Conservation (phyloP, 2,113 vertebrate genomes). For the Naja naja region DNA sequence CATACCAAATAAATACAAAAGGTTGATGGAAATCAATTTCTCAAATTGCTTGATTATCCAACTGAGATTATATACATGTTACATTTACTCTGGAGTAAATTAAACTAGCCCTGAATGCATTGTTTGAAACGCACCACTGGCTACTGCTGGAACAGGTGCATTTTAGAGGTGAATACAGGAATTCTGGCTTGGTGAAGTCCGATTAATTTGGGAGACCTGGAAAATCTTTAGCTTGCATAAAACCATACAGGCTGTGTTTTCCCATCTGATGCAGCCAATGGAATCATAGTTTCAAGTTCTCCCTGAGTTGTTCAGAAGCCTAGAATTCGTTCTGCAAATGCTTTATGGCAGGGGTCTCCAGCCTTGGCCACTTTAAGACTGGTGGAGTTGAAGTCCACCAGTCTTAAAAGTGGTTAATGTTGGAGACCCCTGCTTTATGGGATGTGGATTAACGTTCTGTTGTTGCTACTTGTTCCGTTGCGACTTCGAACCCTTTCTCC, state of each 20-base stretch:
- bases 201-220: background rate
- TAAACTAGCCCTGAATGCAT: background rate
- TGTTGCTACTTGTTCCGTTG: conserved; percentile 51
- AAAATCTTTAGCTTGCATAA: background rate
- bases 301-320: background rate
- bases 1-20: background rate
- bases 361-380: too few species aligned
- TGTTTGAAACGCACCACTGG: background rate
- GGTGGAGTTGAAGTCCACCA: too few species aligned
- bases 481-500: conserved; percentile 41
- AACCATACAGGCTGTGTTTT: background rate
- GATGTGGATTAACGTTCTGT: background rate
- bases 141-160: background rate
- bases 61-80: background rate
- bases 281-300: background rate
- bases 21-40: background rate
- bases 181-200: background rate
- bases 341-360: background rate
- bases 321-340: background rate
- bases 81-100: background rate
- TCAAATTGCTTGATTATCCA: background rate
- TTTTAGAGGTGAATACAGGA: background rate
- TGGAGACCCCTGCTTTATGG: too few species aligned
- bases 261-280: conserved; percentile 15
- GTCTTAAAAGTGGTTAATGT: too few species aligned